A percentile compares a stretch with the other conserved stretches of the same genome.
Conservation (phyloP, 2,888 invertebrate genomes). For the Protophormia terraenovae region DNA sequence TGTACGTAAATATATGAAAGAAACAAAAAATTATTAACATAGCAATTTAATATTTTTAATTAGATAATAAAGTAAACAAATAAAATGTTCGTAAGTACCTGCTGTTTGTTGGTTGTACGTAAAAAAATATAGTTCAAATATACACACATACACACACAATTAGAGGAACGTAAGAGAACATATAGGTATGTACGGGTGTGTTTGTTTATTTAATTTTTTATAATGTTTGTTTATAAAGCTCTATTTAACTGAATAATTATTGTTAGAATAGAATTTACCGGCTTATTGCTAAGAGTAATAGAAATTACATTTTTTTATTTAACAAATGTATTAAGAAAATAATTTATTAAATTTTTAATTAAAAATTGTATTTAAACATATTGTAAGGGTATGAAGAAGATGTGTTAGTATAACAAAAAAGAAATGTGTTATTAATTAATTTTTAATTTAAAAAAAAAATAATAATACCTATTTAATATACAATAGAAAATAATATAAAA, state of each 20-base stretch:
- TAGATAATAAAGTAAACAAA: conserved; percentile 61
- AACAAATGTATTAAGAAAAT: conserved; percentile 16
- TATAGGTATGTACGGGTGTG: neutral
- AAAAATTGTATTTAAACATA: conserved; percentile 41
- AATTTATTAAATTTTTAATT: conserved; percentile 4
- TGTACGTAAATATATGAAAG: neutral
- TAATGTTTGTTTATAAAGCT: conserved; percentile 52
- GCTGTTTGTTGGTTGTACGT: neutral
- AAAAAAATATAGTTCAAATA: neutral
- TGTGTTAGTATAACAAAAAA: neutral
- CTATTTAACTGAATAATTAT: conserved; percentile 57
- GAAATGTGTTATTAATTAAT: neutral
- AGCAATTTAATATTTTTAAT: conserved; percentile 53
- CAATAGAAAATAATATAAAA: too few relatives aligned
- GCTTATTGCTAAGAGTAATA: conserved; percentile 34
- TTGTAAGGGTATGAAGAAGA: neutral
- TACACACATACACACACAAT: neutral
- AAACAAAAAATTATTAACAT: neutral
- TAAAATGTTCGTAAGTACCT: conserved; percentile 26
- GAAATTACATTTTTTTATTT: conserved; percentile 5
- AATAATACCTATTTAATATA: too few relatives aligned
- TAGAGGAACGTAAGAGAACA: too few relatives aligned
- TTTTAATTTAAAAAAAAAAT: too few relatives aligned
- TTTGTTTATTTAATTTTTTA: conserved; percentile 34
- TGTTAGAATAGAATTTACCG: conserved; percentile 32